Evolutionary conservation across 35 echinoderm and acorn worm genomes (phyloP).

Genomic region (Ptychodera flava): DNA sequence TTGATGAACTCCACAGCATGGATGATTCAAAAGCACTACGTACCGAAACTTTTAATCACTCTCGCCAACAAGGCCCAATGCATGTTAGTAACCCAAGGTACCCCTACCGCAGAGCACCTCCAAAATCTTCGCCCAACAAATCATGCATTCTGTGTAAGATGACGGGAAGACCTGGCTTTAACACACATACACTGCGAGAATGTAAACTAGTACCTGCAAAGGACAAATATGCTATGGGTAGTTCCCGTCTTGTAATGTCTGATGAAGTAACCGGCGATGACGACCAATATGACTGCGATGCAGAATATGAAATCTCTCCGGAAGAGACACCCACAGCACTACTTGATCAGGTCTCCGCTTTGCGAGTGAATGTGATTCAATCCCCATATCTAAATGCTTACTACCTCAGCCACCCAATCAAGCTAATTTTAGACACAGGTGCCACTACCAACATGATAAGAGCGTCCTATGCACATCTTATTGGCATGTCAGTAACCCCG

Average conservation of each 20-base stretch:
- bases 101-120: no score
- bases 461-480: neutral
- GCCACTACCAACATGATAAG: constrained; percentile 5
- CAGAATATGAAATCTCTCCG: neutral
- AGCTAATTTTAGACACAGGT: neutral
- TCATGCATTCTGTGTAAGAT: neutral
- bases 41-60: no score
- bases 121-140: no score
- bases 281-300: no score
- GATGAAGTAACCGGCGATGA: neutral
- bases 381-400: constrained; percentile 8
- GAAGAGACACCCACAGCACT: neutral
- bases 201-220: neutral
- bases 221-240: neutral
- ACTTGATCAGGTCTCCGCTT: neutral
- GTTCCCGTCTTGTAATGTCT: neutral
- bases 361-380: constrained; percentile 7
- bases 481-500: neutral
- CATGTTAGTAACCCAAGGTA: no score
- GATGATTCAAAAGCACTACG: no score
- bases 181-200: neutral
- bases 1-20: constrained; percentile 6
- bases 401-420: neutral
- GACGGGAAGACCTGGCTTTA: no score
- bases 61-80: no score